phyloP scores from a whole-genome alignment of 2,797 vertebrate species.

The Eulemur mongoz region DNA sequence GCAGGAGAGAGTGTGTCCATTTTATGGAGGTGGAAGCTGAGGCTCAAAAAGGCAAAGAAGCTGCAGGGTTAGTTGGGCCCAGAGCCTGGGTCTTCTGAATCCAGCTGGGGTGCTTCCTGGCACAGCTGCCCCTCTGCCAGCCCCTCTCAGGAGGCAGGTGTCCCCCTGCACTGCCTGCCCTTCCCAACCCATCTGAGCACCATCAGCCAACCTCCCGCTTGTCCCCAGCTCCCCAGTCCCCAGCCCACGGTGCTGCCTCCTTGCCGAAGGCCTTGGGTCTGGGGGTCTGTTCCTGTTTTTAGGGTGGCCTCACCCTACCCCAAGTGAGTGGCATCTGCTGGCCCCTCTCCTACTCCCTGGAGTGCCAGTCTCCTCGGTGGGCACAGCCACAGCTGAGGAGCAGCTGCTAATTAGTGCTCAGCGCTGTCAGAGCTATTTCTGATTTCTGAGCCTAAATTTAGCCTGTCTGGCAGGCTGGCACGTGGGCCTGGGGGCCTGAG shows the following conservation, averaged over 20 bases:
- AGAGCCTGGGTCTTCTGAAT: neutral
- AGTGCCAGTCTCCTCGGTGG: slow-evolving; percentile 55
- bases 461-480: slow-evolving; percentile 71
- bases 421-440: slow-evolving; percentile 77
- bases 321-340: neutral
- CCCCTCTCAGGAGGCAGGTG: neutral
- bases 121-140: neutral
- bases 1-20: neutral
- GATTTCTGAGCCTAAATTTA: slow-evolving; percentile 80
- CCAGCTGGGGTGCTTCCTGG: neutral
- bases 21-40: neutral
- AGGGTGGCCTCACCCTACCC: neutral
- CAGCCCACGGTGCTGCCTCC: neutral
- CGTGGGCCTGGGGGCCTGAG: slow-evolving; percentile 26
- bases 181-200: neutral
- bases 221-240: neutral
- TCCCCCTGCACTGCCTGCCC: neutral
- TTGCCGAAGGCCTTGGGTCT: neutral
- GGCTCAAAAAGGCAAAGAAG: neutral
- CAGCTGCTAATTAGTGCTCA: slow-evolving; percentile 78
- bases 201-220: neutral
- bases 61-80: neutral
- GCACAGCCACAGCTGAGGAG: slow-evolving; percentile 56
- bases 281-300: neutral
- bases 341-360: neutral